Evolutionary conservation across 2,888 invertebrate species (phyloP).

Genomic region (Sarcophaga rosellei): DNA sequence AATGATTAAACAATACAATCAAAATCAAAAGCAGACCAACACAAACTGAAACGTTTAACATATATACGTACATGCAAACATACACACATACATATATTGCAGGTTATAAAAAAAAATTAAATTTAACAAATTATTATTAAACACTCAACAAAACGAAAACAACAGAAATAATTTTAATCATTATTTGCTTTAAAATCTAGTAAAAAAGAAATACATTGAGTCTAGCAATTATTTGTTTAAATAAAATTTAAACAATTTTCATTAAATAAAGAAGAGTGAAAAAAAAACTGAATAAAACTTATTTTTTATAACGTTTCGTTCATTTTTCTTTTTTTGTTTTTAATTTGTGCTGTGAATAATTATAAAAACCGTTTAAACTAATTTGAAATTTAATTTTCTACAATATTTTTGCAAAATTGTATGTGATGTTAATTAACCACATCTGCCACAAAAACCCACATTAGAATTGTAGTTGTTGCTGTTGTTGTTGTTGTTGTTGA

Average conservation of each 20-base stretch:
- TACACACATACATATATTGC: too few relatives aligned
- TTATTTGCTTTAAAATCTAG: conserved; percentile 20
- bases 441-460: conserved; percentile 60
- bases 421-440: conserved; percentile 64
- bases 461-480: conserved; percentile 41
- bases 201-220: conserved; percentile 14
- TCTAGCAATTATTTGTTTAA: conserved; percentile 29
- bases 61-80: too few relatives aligned
- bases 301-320: not conserved
- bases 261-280: too few relatives aligned
- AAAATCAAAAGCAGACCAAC: too few relatives aligned
- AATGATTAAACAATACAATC: too few relatives aligned
- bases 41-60: too few relatives aligned
- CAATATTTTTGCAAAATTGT: conserved; percentile 44
- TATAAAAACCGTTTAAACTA: conserved; percentile 46
- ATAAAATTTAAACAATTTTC: conserved; percentile 31
- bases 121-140: conserved; percentile 14
- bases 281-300: too few relatives aligned
- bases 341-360: conserved; percentile 28
- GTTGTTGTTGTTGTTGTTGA: not conserved
- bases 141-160: not conserved
- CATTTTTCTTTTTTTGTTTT: not conserved
- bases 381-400: conserved; percentile 51
- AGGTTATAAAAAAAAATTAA: not conserved
- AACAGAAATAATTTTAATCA: not conserved